phyloP scores from a whole-genome alignment of 1,140 invertebrate species.

The Centruroides sculpturatus region DNA sequence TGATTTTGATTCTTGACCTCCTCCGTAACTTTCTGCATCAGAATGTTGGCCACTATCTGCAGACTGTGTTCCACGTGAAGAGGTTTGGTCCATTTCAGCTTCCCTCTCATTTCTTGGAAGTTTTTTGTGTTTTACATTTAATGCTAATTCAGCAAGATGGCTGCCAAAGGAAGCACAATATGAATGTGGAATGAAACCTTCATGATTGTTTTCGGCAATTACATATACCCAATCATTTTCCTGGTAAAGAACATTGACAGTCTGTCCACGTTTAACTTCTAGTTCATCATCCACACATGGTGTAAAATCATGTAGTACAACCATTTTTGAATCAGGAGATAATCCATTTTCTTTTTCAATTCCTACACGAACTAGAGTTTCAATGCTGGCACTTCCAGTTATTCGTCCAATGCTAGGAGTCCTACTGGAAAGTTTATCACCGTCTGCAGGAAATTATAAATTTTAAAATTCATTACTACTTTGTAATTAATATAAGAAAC shows the following conservation, averaged over 20 bases:
- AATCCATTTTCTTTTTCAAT: slow-evolving; percentile 72
- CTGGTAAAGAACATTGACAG: slow-evolving; percentile 81
- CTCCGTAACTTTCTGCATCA: slow-evolving; percentile 45
- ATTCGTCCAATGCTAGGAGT: slow-evolving; percentile 62
- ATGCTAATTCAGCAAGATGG: slow-evolving; percentile 53
- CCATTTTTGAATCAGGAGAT: slow-evolving; percentile 85
- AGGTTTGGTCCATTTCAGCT: slow-evolving; percentile 10
- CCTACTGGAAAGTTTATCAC: slow-evolving; percentile 54
- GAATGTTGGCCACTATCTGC: slow-evolving; percentile 32
- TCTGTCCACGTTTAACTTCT: slow-evolving; percentile 56
- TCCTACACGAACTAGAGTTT: slow-evolving; percentile 81
- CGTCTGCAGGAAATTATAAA: slow-evolving; percentile 33
- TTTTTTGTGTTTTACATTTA: slow-evolving; percentile 60
- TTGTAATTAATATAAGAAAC: no score
- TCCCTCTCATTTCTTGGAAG: slow-evolving; percentile 41
- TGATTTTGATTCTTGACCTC: slow-evolving; percentile 30
- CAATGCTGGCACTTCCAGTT: slow-evolving; percentile 85
- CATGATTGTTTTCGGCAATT: slow-evolving; percentile 64
- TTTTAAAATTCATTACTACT: not conserved
- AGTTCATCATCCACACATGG: slow-evolving; percentile 90
- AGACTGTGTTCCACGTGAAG: slow-evolving; percentile 7
- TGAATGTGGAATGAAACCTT: slow-evolving; percentile 88
- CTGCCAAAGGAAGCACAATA: slow-evolving; percentile 76
- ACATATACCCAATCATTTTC: slow-evolving; percentile 97
- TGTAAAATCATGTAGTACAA: slow-evolving; percentile 84